These are phyloP conservation scores for Polyergus mexicanus DNA, from an alignment of 1,140 invertebrate genomes.

Conservation along the genomic window DNA sequence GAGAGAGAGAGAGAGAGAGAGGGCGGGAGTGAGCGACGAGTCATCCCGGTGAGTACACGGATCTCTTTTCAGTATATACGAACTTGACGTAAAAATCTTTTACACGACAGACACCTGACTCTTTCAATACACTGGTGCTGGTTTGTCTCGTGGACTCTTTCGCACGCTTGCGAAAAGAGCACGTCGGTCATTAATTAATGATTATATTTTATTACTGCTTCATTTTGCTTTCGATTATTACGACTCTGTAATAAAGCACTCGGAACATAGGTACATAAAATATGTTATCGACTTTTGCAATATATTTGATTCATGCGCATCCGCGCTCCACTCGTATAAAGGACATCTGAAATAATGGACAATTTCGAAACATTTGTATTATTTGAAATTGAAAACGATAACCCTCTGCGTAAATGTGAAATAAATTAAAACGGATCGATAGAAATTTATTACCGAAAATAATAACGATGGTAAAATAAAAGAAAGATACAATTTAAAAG, in stretches of 20 bases:
- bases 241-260: too few relatives aligned
- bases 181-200: too few relatives aligned
- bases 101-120: background rate
- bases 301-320: background rate
- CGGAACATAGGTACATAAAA: too few relatives aligned
- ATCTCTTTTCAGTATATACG: background rate
- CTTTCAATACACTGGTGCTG: conserved; percentile 5
- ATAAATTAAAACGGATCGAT: background rate
- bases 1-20: background rate
- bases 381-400: background rate
- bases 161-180: background rate
- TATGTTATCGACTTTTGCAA: background rate
- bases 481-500: background rate
- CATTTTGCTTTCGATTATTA: too few relatives aligned
- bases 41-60: conserved; percentile 50
- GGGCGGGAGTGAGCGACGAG: conserved; percentile 14
- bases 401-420: background rate
- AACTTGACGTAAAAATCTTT: background rate
- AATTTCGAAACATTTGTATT: background rate
- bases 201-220: too few relatives aligned
- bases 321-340: background rate
- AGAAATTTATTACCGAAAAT: background rate
- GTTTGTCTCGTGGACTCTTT: background rate
- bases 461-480: background rate
- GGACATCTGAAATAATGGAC: background rate